Base-by-base conservation (phyloP, 2,113 vertebrate species). In the Rissa tridactyla region DNA sequence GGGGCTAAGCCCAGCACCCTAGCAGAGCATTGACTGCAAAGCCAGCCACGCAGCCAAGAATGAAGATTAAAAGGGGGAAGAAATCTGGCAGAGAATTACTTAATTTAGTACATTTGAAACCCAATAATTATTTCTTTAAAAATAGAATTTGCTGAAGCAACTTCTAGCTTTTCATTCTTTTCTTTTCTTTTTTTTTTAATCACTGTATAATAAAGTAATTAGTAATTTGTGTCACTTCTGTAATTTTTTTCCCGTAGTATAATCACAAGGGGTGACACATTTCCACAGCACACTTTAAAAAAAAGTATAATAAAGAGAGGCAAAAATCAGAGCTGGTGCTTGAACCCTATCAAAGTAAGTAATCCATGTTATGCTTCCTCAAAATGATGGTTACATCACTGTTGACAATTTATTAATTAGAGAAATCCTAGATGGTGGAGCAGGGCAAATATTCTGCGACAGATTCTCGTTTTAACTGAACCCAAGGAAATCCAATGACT, bases 91-190 rank as follows among this genome's bases (percentile, higher is more conserved):
- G 94, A 96, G 94, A 95, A 97, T 98, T 97, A 96, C 95, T 98
- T 97, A 97, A 97, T 98, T 97, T 96, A 96, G 94, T 96, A 82
- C 75, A 46, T 69, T 92, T 91, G 94, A 96, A 98, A 97, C 95
- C 97, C 94, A 96, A 85, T 97, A 98, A 98, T 98, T 98, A 98
- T 97, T 98, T 97, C 94, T 97, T 98, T 98, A 96, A 98, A 98
- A 98, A 98, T 95, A 98, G 97, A 98, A 97, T 97, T 97, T 98
- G 97, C 98, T 98, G 97, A 98, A 98, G 92, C 94, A 98, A 98
- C 97, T 98, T 97, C 85, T 95, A 92, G 96, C 65, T 97, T 96
- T 96, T 97, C 92, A 97, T 97, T 97, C 85, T 97, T 97, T 96
- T 55, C 20, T 38, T n/a, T 29, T n/a, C 5, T 4, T 2, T 27